A percentile compares a stretch with the other conserved stretches of the same genome.
Conservation (phyloP, 1,140 invertebrate species). For the Drosophila pandora region DNA sequence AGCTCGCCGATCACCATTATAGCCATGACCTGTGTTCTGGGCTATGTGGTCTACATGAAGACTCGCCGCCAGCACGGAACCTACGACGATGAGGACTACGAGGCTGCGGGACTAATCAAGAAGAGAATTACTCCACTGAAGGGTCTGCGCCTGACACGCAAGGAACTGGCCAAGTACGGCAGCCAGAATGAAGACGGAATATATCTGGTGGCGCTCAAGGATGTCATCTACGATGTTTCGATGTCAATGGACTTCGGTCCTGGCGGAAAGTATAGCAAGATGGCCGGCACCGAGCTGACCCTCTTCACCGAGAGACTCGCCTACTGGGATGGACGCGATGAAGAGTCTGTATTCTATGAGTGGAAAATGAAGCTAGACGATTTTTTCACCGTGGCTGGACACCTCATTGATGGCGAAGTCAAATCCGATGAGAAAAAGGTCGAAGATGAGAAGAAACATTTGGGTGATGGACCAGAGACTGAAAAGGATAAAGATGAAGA, state of each 20-base stretch:
- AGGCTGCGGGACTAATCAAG: slow-evolving; percentile 6
- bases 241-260: slow-evolving; percentile 54
- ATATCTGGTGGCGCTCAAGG: slow-evolving; percentile 38
- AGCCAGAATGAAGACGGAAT: slow-evolving; percentile 1
- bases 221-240: slow-evolving; percentile 54
- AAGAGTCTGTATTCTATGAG: neutral
- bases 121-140: slow-evolving; percentile 8
- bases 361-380: slow-evolving; percentile 46
- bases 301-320: slow-evolving; percentile 7
- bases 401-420: neutral
- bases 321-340: neutral
- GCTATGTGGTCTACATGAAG: slow-evolving; percentile 21
- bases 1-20: slow-evolving; percentile 38
- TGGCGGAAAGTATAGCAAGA: neutral
- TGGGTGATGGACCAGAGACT: neutral
- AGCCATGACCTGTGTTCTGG: slow-evolving; percentile 20
- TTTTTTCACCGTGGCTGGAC: slow-evolving; percentile 40
- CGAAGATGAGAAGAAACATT: neutral
- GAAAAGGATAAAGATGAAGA: neutral
- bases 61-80: slow-evolving; percentile 11
- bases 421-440: neutral
- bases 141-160: slow-evolving; percentile 1
- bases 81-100: slow-evolving; percentile 61
- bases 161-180: slow-evolving; percentile 24
- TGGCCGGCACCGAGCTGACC: slow-evolving; percentile 45